Base-by-base conservation (phyloP, 1,140 invertebrate genomes). In the Nixonia krombeini region DNA sequence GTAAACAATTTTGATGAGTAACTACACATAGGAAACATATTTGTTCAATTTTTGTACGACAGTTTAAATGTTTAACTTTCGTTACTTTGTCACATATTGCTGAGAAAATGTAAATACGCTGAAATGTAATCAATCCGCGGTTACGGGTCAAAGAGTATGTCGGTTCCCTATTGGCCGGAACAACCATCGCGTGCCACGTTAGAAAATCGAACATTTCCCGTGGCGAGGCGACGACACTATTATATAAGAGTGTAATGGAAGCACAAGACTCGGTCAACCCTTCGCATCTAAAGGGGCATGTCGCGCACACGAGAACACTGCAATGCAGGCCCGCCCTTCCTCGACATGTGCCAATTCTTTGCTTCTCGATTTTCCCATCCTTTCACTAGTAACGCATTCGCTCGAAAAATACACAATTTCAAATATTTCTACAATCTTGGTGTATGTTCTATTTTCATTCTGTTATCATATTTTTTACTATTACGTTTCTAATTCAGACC, bases 311-410 rank as follows among this genome's bases (percentile, higher is more conserved):
- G 40, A 38, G 40, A 38, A 28, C 46, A 12, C 42, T 58, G 59
- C 64, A 69, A 64, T 71, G 68, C 59, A 65, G 59, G 10, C 16
- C 47, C 1, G 5, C 26, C 49, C 33, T 38, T 17, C 15, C 31
- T 38, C 16, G 6, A 21, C 37, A 38, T 4, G 42, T 64, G 51
- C 38, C 61, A 44, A 64, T 49, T 45, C 18, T 13, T n/a, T 41
- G 21, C 16, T 18, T 47, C 21, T 44, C 12, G 28, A 47, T 45
- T 45, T 29, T 44, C 23, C 10, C 12, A 13, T 1, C 4, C 10
- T 35, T 35, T 10, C 12, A 13, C 13, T 5, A 29, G 4, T 4
- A 1, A 28, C 12, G 29, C 10, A 28, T 45, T 42, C 12, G 10
- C 26, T n/a, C 16, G 26, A 13, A 29, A 29, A 13, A 15, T 15